Conservation (phyloP, 1,140 invertebrate species). For the Cataglyphis hispanica region DNA sequence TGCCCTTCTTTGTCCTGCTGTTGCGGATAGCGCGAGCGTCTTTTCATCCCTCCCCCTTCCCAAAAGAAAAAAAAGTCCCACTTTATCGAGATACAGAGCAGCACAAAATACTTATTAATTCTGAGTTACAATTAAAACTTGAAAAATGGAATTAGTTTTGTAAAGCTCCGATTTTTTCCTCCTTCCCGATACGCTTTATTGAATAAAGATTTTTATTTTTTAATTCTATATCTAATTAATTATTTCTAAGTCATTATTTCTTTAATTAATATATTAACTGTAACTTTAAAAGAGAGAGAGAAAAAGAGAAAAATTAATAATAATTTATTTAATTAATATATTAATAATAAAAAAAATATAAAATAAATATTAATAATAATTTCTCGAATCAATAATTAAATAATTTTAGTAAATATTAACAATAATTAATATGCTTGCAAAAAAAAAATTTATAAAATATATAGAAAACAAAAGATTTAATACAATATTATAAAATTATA, state of each 20-base stretch:
- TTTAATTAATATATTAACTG: too few species aligned
- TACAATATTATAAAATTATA: slow-evolving; percentile 5
- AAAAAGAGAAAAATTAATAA: too few species aligned
- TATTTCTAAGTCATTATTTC: too few species aligned
- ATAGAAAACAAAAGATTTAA: background rate
- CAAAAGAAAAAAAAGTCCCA: background rate
- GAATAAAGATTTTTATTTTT: background rate
- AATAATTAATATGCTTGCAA: background rate
- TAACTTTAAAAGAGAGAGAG: too few species aligned
- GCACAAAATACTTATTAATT: background rate
- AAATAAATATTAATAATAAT: too few species aligned
- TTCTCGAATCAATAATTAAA: too few species aligned
- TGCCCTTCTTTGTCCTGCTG: background rate
- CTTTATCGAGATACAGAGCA: background rate
- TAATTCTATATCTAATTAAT: background rate
- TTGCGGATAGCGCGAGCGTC: background rate
- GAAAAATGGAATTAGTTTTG: background rate
- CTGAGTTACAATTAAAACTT: background rate
- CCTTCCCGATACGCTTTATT: background rate
- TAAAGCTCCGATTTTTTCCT: background rate
- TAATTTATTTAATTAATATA: too few species aligned
- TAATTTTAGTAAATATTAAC: too few species aligned
- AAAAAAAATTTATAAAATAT: background rate
- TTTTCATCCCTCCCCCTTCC: background rate
- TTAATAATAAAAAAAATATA: too few species aligned